Percentiles rank a stretch among this genome's conserved stretches.
phyloP scores from a whole-genome alignment of 2,888 invertebrate species.

The Cetonia aurata region DNA sequence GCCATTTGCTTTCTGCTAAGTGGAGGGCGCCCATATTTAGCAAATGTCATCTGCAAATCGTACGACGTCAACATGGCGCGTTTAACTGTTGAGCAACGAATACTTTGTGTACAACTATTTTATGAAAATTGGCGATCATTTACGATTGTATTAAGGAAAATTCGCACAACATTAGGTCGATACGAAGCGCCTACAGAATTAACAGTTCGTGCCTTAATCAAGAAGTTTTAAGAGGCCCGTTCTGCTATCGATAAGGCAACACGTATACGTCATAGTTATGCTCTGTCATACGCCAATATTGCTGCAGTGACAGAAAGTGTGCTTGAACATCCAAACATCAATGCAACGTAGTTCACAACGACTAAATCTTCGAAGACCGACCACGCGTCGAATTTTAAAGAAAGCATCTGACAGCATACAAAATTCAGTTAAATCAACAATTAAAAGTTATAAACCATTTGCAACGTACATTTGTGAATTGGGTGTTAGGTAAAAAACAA shows the following conservation, averaged over 20 bases:
- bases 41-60: not conserved
- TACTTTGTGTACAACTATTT: not conserved
- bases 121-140: no score
- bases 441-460: not conserved
- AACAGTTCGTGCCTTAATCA: constrained; percentile 1
- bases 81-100: constrained; percentile 7
- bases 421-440: not conserved
- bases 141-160: no score
- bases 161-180: no score
- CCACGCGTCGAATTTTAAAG: not conserved
- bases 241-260: not conserved
- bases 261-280: no score
- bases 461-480: constrained; percentile 1
- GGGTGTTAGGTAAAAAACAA: not conserved
- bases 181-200: not conserved
- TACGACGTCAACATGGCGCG: not conserved
- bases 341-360: not conserved
- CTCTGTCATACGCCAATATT: no score
- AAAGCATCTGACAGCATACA: not conserved
- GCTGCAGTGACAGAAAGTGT: no score
- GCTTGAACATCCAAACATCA: no score
- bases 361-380: not conserved
- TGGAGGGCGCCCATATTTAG: not conserved
- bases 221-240: not conserved
- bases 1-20: not conserved